Evolutionary conservation across 2,113 vertebrate species (phyloP).

Genomic region (Tachysurus fulvidraco): DNA sequence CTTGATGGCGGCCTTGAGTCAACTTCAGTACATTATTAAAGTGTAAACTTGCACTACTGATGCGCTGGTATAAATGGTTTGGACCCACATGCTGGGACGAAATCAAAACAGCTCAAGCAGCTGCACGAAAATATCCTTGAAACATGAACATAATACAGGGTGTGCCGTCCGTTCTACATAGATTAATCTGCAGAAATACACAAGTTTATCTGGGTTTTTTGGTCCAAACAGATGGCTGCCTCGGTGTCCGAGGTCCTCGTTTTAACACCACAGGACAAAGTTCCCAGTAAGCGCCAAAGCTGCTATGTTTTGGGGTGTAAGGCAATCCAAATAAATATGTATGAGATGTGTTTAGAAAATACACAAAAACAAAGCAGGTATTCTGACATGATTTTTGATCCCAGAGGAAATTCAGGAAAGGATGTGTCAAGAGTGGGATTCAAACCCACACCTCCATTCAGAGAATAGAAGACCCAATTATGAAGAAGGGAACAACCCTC

Average conservation of each 20-base stretch:
- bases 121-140: not conserved
- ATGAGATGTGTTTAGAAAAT: not conserved
- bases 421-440: no score
- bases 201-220: not conserved
- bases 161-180: not conserved
- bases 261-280: not conserved
- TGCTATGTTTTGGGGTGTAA: no score
- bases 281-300: no score
- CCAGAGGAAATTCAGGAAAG: no score
- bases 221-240: not conserved
- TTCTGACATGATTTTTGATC: not conserved
- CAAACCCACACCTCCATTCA: no score
- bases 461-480: no score
- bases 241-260: not conserved
- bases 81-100: not conserved
- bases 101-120: not conserved
- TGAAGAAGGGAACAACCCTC: no score
- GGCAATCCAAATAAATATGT: not conserved
- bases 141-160: not conserved
- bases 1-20: not conserved
- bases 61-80: not conserved
- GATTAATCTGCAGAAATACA: not conserved
- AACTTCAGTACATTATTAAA: not conserved
- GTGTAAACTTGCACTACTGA: not conserved
- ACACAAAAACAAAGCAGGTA: not conserved